These are phyloP conservation scores for Alaudala cheleensis DNA, from an alignment of 2,113 vertebrate genomes.

Conservation along the genomic window DNA sequence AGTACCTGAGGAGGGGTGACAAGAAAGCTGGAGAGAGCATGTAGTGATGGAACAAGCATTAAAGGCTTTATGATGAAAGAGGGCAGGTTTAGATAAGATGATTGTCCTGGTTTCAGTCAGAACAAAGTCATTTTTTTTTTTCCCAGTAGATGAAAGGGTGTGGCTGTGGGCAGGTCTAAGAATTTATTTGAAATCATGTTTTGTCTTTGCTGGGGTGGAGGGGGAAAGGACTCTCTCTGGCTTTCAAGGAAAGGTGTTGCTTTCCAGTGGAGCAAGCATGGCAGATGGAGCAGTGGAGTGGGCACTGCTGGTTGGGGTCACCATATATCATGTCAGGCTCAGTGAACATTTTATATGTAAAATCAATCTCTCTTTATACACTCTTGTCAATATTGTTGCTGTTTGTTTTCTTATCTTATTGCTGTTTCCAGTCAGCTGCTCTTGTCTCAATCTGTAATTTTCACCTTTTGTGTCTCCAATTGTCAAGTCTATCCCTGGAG, in stretches of 20 bases:
- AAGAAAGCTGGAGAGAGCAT: background rate
- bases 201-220: background rate
- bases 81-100: background rate
- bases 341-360: background rate
- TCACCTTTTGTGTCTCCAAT: background rate
- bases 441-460: background rate
- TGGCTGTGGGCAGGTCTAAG: background rate
- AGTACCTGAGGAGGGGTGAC: background rate
- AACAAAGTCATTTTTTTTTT: background rate
- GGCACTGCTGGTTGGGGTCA: background rate
- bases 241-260: background rate
- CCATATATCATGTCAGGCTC: fast-evolving
- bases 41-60: background rate
- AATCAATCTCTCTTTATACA: background rate
- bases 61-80: background rate
- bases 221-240: background rate
- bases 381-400: background rate
- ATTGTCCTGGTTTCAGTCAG: background rate
- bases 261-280: background rate
- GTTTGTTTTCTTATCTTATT: background rate
- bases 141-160: background rate
- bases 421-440: background rate
- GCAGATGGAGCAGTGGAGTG: fast-evolving
- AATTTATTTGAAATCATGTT: background rate
- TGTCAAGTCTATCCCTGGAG: background rate